phyloP scores from a whole-genome alignment of 2,113 vertebrate genomes.

The Cinclus mexicanus region DNA sequence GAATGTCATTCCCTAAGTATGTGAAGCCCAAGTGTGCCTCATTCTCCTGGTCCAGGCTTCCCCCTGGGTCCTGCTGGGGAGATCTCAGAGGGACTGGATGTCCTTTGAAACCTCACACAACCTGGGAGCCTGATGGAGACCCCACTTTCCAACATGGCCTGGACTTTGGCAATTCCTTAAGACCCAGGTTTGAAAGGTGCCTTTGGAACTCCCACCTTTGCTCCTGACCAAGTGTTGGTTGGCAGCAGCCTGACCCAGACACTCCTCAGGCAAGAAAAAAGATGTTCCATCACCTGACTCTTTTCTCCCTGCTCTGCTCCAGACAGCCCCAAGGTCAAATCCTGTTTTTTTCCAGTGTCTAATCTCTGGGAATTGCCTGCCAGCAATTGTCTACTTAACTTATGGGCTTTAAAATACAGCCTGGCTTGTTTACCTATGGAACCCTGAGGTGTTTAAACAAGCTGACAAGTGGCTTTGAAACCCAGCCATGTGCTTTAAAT shows the following conservation, averaged over 20 bases:
- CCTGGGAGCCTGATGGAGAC: background rate
- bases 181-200: background rate
- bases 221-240: accelerated
- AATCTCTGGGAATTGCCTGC: background rate
- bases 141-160: background rate
- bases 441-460: background rate
- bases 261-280: background rate
- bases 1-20: background rate
- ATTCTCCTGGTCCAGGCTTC: background rate
- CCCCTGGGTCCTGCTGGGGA: background rate
- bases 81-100: background rate
- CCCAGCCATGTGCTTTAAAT: background rate
- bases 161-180: background rate
- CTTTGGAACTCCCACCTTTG: background rate
- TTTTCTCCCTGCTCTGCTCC: background rate
- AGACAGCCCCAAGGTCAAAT: background rate
- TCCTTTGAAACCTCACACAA: background rate
- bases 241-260: background rate
- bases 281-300: background rate
- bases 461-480: conserved; percentile 32
- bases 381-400: background rate
- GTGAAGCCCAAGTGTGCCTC: background rate
- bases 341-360: background rate
- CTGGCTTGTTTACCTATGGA: background rate
- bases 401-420: background rate